phyloP scores from a whole-genome alignment of 1,140 invertebrate species.

The Drosophila dunni region DNA sequence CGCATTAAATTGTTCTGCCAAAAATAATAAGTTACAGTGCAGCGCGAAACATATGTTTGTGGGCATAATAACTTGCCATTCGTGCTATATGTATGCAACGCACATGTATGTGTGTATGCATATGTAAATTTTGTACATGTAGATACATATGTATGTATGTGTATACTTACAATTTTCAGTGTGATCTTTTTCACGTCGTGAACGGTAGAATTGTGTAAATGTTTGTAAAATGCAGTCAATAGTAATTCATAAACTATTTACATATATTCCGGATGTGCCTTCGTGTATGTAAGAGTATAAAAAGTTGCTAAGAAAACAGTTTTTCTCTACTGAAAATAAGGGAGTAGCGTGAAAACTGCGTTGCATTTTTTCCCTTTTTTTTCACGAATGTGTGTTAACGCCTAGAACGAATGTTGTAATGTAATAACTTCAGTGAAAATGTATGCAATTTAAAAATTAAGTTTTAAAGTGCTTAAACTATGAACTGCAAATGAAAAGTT shows the following conservation, averaged over 20 bases:
- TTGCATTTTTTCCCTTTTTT: not conserved
- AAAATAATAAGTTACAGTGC: constrained; percentile 21
- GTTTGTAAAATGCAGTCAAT: constrained; percentile 3
- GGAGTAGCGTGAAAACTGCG: not conserved
- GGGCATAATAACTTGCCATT: constrained; percentile 13
- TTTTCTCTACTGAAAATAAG: not conserved
- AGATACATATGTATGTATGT: constrained; percentile 25
- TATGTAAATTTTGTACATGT: constrained; percentile 14
- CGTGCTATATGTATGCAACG: not conserved
- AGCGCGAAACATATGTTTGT: constrained; percentile 18
- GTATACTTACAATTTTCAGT: constrained; percentile 11
- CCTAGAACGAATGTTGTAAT: not conserved
- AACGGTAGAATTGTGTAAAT: constrained; percentile 3
- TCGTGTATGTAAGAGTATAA: not conserved
- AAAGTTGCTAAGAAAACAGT: not conserved
- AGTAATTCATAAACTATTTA: constrained; percentile 9
- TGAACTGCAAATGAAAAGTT: not conserved
- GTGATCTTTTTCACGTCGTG: constrained; percentile 15
- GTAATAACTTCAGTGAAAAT: not conserved
- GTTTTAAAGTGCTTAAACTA: not conserved
- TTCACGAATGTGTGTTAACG: not conserved
- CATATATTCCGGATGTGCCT: not conserved
- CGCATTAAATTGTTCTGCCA: constrained; percentile 9
- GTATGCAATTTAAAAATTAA: too few relatives aligned
- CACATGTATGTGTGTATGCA: constrained; percentile 7